Evolutionary conservation across 2,797 vertebrate genomes (phyloP), one percentile per base, ranked within the genome.

Genomic region (Psittacula derbiana): DNA sequence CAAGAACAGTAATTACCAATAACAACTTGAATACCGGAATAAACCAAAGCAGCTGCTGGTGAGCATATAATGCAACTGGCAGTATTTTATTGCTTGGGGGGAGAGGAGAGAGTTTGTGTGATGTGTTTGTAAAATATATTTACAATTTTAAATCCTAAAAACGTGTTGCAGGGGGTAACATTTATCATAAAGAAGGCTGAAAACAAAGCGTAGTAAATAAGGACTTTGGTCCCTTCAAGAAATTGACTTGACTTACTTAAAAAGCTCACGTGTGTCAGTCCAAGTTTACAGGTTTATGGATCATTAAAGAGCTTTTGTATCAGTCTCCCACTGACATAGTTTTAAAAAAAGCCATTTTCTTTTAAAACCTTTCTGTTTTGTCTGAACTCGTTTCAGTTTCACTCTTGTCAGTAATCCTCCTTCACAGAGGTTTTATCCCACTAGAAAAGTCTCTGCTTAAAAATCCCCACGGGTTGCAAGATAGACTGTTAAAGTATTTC

Each of bases 11-110:
- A 97, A 97, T 98, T 97, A 97, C 96, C 93, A 94, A 92, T 96
- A 96, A 98, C 97, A 96, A 97, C 97, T 98, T 85, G 97, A 97
- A 97, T 97, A 98, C 96, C 64, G 79, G 95, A 97, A 97, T 96
- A 97, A 96, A 97, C 94, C 95, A 92, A 97, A 97, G 96, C 97
- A 97, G 97, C 97, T 98, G 98, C 98, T 97, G 97, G 97, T 97
- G 96, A 96, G 96, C 92, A 52, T 97, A 93, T 95, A 97, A 97
- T 97, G 97, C 98, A 98, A 98, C 97, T 97, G 98, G 96, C 96
- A 97, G 94, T 93, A 85, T 93, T 97, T 98, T 98, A 98, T 98
- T 98, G 98, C 98, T 98, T 97, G 95, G 96, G 96, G 95, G 95
- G 94, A 75, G 93, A 90, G 64, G 85, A 88, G 67, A 95, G 91